Conservation (phyloP, 1,140 invertebrate genomes). For the Octopus bimaculoides region DNA sequence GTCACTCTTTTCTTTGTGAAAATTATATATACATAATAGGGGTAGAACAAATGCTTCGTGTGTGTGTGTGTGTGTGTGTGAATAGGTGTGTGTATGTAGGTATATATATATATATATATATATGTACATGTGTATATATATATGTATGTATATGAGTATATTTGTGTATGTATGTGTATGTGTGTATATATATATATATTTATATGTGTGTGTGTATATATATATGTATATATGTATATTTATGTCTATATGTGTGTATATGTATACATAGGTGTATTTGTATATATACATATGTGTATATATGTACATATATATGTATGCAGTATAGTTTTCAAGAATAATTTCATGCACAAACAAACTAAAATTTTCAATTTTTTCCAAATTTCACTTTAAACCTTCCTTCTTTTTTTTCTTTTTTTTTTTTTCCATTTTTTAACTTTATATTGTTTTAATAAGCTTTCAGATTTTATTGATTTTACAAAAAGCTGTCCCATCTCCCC, state of each 20-base stretch:
- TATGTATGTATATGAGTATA: neutral
- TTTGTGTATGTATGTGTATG: neutral
- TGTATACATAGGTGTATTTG: neutral
- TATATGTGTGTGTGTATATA: neutral
- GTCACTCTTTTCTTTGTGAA: no score
- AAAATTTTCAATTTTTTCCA: no score
- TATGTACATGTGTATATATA: neutral
- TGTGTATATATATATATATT: neutral
- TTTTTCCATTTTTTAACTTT: no score
- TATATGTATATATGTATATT: neutral
- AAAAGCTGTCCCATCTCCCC: no score
- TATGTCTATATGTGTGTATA: neutral
- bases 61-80: neutral
- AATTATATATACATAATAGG: neutral
- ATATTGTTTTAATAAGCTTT: no score
- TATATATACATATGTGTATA: neutral
- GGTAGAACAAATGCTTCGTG: neutral
- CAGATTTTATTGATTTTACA: no score
- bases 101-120: neutral
- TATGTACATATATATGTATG: neutral
- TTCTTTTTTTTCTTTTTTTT: no score
- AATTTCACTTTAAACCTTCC: no score
- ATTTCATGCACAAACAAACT: no score
- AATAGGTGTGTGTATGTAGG: neutral
- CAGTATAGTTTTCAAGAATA: no score